Evolutionary conservation across 2,113 vertebrate genomes (phyloP).

Genomic region (Silurus meridionalis): DNA sequence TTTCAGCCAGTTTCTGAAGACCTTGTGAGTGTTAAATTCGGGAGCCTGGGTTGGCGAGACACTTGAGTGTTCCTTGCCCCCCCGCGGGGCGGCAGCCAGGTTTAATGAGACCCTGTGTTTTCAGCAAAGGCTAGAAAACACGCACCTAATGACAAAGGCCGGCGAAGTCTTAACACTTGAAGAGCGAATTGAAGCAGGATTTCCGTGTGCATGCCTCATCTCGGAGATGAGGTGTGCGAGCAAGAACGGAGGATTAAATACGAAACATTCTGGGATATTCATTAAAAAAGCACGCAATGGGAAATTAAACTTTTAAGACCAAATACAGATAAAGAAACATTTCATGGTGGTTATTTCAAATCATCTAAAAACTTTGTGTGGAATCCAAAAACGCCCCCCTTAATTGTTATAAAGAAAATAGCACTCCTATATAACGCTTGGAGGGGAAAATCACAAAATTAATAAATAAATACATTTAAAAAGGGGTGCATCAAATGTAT

Average conservation of each 20-base stretch:
- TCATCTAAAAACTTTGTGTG: not conserved
- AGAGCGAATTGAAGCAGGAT: not conserved
- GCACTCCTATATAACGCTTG: no score
- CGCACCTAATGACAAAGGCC: not conserved
- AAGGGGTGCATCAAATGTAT: no score
- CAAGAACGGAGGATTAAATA: conserved; percentile 16
- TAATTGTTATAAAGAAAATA: no score
- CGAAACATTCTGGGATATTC: conserved; percentile 4
- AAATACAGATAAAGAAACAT: not conserved
- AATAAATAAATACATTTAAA: no score
- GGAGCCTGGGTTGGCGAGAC: conserved; percentile 3
- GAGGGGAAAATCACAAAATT: no score
- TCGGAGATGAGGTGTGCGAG: not conserved
- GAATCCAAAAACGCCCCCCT: not conserved
- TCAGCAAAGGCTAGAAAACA: not conserved
- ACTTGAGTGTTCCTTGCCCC: not conserved
- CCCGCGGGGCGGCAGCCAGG: no score
- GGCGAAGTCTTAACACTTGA: not conserved
- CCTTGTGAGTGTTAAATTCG: conserved; percentile 59
- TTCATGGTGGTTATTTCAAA: conserved; percentile 5
- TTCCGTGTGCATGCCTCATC: conserved; percentile 23
- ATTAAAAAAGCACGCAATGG: not conserved
- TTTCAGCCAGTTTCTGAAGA: conserved; percentile 65
- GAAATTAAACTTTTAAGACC: conserved; percentile 21
- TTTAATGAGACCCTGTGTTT: conserved; percentile 32